phyloP scores from a whole-genome alignment of 2,113 vertebrate species.

The Etia nguti region DNA sequence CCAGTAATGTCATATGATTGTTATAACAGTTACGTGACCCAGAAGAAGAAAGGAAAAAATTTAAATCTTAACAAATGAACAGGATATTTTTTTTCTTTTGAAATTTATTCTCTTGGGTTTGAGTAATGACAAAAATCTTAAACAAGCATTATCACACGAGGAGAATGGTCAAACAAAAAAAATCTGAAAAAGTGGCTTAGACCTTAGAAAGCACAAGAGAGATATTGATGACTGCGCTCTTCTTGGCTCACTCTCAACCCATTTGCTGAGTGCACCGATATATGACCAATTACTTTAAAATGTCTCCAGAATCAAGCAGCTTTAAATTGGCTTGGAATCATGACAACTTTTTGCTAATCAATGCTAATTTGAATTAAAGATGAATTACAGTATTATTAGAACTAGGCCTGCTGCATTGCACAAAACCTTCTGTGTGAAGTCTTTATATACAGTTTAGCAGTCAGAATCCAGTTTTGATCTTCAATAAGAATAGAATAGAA shows the following conservation, averaged over 20 bases:
- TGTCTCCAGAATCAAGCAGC: constrained; percentile 1
- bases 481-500: too few relatives aligned
- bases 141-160: neutral
- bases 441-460: neutral
- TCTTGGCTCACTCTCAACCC: neutral
- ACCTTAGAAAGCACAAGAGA: neutral
- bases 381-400: constrained; percentile 29
- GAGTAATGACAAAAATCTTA: neutral
- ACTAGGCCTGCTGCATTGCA: constrained; percentile 13
- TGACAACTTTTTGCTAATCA: constrained; percentile 22
- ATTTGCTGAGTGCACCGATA: constrained; percentile 12
- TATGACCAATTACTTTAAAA: constrained; percentile 19
- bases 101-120: neutral
- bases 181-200: neutral
- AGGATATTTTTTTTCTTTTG: neutral
- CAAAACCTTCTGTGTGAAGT: neutral
- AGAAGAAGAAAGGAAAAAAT: neutral
- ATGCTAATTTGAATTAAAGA: constrained; percentile 34
- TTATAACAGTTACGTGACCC: neutral
- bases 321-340: constrained; percentile 28
- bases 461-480: neutral
- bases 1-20: neutral
- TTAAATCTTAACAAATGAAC: neutral
- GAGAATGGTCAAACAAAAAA: neutral
- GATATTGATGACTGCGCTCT: neutral